These are phyloP conservation scores for Porites lobata DNA, from an alignment of 92 coral and sea anemone genomes.

Conservation along the genomic window DNA sequence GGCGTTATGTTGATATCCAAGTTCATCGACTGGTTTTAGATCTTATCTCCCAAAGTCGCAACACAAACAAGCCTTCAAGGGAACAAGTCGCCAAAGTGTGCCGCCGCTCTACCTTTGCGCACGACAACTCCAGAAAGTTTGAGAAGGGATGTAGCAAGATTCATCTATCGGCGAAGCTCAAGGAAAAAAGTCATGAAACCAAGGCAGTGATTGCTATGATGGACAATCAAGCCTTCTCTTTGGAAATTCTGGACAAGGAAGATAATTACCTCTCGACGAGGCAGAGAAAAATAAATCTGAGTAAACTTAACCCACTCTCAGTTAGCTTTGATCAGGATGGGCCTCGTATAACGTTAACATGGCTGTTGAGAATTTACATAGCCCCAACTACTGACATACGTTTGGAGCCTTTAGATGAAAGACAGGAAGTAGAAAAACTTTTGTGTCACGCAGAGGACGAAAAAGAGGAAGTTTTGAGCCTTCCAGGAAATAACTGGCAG, in stretches of 20 bases:
- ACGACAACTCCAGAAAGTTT: conserved; percentile 71
- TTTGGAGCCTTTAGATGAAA: not conserved
- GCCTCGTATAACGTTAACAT: conserved; percentile 40
- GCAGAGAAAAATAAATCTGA: conserved; percentile 65
- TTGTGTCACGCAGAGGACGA: not conserved
- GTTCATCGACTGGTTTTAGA: conserved; percentile 82
- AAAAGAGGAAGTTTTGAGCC: conserved; percentile 1
- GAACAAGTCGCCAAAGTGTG: conserved; percentile 81
- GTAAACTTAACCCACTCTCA: conserved; percentile 65
- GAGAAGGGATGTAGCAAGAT: conserved; percentile 73
- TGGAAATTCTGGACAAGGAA: conserved; percentile 52
- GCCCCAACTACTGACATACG: not conserved
- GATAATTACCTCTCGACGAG: conserved; percentile 50
- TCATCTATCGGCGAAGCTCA: conserved; percentile 64
- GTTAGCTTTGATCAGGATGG: conserved; percentile 20
- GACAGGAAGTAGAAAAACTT: not conserved
- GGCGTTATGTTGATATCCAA: conserved; percentile 90
- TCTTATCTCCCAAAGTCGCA: not conserved
- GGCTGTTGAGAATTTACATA: conserved; percentile 73
- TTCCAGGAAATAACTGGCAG: conserved; percentile 11
- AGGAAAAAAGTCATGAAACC: conserved; percentile 47
- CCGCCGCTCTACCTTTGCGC: conserved; percentile 84
- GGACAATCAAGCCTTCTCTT: conserved; percentile 36
- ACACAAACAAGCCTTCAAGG: not conserved
- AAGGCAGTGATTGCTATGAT: conserved; percentile 67